phyloP scores from a whole-genome alignment of 2,888 invertebrate species.

The Ectemnius lituratus region DNA sequence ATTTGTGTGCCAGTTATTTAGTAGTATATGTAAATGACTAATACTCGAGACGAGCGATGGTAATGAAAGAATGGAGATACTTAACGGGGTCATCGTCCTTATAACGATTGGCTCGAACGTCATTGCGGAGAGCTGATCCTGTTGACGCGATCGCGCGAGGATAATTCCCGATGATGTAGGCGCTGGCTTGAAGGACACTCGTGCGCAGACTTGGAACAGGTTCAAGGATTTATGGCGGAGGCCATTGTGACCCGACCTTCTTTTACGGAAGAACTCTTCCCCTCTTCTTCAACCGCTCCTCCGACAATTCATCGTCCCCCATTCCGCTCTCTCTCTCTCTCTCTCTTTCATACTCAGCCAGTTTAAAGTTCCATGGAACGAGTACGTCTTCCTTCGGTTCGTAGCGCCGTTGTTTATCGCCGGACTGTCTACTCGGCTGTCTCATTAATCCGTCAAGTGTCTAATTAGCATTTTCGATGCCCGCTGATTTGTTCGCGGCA shows the following conservation, averaged over 20 bases:
- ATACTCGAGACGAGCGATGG: no score
- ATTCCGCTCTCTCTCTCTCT: background rate
- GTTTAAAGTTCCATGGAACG: background rate
- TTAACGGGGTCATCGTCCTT: background rate
- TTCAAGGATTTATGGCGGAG: conserved; percentile 25
- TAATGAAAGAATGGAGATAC: no score
- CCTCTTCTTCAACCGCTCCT: background rate
- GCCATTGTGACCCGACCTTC: conserved; percentile 18
- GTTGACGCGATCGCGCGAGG: conserved; percentile 24
- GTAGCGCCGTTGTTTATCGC: conserved; percentile 5
- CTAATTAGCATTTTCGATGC: conserved; percentile 19
- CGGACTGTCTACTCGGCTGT: background rate
- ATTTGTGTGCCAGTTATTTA: no score
- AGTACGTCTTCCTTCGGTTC: conserved; percentile 8
- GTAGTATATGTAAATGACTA: no score
- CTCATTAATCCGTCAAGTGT: conserved; percentile 7
- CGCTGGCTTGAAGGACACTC: conserved; percentile 27
- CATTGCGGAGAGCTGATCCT: conserved; percentile 21
- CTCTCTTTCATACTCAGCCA: no score
- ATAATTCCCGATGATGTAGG: conserved; percentile 28
- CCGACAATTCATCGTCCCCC: background rate
- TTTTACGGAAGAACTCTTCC: conserved; percentile 19
- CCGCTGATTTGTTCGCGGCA: conserved; percentile 14
- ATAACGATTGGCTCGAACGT: conserved; percentile 4
- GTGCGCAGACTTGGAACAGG: conserved; percentile 6